Conservation (phyloP, 2,888 invertebrate species). For the Onchidella celtica region DNA sequence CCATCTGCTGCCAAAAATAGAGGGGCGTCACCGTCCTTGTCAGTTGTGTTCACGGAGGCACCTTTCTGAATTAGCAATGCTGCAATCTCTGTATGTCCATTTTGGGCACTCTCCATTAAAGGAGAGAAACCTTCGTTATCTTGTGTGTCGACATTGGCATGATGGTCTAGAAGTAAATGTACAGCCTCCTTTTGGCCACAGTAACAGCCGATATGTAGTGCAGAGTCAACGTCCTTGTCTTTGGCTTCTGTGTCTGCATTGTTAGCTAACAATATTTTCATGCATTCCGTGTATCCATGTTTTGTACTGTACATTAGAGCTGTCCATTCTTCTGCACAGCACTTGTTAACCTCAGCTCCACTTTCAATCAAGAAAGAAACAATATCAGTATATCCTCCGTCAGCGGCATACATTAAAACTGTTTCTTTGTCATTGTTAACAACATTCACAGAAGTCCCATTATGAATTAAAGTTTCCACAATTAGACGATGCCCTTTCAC, state of each 20-base stretch:
- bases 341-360: constrained; percentile 24
- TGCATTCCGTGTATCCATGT: constrained; percentile 30
- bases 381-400: constrained; percentile 14
- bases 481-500: constrained; percentile 27
- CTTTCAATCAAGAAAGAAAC: constrained; percentile 16
- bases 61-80: no score
- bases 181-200: constrained; percentile 22
- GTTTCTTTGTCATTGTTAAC: constrained; percentile 39
- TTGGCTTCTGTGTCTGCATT: constrained; percentile 22
- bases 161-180: no score
- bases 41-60: neutral
- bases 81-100: constrained; percentile 28
- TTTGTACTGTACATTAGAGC: constrained; percentile 32
- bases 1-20: constrained; percentile 13
- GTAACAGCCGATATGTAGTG: constrained; percentile 28
- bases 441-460: constrained; percentile 25
- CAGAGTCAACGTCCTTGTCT: constrained; percentile 31
- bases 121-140: no score
- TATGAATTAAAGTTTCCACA: constrained; percentile 20
- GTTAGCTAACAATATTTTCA: constrained; percentile 17
- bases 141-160: no score
- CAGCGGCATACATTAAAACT: constrained; percentile 33
- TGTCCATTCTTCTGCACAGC: constrained; percentile 8
- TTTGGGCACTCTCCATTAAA: constrained; percentile 25
- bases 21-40: constrained; percentile 33